phyloP scores from a whole-genome alignment of 2,888 invertebrate species.

The Eupeodes latifasciatus region DNA sequence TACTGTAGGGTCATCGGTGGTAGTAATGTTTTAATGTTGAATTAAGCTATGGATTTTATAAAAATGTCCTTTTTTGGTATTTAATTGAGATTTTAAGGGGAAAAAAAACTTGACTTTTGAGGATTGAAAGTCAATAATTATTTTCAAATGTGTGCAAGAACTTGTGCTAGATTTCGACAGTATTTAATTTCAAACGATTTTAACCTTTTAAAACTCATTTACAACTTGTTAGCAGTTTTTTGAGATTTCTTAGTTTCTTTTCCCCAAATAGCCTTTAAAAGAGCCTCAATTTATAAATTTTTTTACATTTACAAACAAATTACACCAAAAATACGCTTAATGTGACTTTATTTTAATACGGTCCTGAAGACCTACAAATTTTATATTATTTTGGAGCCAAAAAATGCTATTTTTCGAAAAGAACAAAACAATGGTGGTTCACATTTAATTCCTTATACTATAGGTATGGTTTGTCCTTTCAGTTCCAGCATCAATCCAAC shows the following conservation, averaged over 20 bases:
- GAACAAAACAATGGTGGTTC: conserved; percentile 38
- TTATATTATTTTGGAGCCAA: background rate
- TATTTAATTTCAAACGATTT: too few species aligned
- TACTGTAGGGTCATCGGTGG: background rate
- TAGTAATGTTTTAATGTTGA: background rate
- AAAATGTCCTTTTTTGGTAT: too few species aligned
- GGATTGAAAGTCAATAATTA: too few species aligned
- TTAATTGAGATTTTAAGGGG: too few species aligned
- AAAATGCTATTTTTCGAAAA: background rate
- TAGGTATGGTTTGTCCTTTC: conserved; percentile 13
- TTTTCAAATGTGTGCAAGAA: too few species aligned
- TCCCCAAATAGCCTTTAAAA: background rate
- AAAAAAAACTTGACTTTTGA: too few species aligned
- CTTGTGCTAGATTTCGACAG: too few species aligned
- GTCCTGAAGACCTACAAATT: background rate
- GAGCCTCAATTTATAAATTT: too few species aligned
- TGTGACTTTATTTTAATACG: conserved; percentile 22
- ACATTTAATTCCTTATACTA: conserved; percentile 62
- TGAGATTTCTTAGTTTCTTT: background rate
- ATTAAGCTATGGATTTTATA: too few species aligned
- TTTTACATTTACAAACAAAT: background rate
- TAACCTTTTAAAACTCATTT: too few species aligned
- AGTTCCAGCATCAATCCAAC: background rate
- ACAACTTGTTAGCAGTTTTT: too few species aligned
- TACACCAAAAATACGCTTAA: conserved; percentile 7